Base-by-base conservation (phyloP, 2,113 vertebrate genomes). In the Leuciscus idus region DNA sequence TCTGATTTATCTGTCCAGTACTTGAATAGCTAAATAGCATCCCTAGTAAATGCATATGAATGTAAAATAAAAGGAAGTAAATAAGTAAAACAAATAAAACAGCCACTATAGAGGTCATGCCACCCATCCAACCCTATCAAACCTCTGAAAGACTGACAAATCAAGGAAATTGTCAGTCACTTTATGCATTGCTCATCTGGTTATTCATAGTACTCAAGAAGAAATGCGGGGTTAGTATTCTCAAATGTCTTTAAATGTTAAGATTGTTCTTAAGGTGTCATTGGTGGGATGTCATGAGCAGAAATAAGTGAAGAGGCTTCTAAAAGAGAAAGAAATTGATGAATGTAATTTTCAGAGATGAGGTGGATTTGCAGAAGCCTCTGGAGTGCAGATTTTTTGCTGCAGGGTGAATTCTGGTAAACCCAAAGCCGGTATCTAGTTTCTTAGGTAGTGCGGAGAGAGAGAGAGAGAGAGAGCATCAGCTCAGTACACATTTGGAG, bases 401-500 rank as follows among this genome's bases (percentile, higher is more conserved):
- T 81, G 85, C 85, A 87, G 62, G 83, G 83, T 73, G 83, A 83
- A 85, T 89, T 87, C 39, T 62, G 62, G 50, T 72, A 77, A 89
- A 87, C 64, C 62, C 30, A 85, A 87, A 87, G 80, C 52, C 30
- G 62, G 28, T 78, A 52, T 87, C 73, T 78, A 52, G 66, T 75
- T 80, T 74, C 55, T 85, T 23, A 64, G 79, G 50, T 83, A 76
- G 57, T 23, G 26, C 15, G 12, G 82, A 64, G 81, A 30, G 52
- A 84, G 62, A 39, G 6, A 43, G 52, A 84, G 62, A 39, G 6
- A 43, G 55, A 84, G 72, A 80, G 59, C 23, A 86, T 84, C 85
- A 88, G 87, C 85, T 79, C 72, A 50, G 43, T 83, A 80, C 28
- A 82, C 68, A 87, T 92, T 88, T 92, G n/a, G 84, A 64, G 88